These are phyloP conservation scores for Caenorhabditis briggsae DNA, from an alignment of 1,140 invertebrate species.

Conservation along the genomic window DNA sequence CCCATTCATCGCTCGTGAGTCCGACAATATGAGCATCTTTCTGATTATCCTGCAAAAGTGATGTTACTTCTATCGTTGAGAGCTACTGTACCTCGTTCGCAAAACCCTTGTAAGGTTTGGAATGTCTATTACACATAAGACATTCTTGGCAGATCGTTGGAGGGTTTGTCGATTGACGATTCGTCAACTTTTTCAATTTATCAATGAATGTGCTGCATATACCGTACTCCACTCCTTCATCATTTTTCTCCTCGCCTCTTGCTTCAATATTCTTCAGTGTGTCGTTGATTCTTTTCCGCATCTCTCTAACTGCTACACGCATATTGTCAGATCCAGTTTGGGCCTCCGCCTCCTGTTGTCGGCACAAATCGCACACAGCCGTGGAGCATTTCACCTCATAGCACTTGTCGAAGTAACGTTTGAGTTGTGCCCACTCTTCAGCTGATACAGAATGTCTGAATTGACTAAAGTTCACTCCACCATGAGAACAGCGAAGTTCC, in stretches of 20 bases:
- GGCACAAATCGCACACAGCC: neutral
- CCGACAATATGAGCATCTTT: constrained; percentile 22
- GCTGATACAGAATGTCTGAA: constrained; percentile 30
- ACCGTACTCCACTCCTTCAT: neutral
- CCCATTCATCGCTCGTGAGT: neutral
- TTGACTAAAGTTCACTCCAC: constrained; percentile 22
- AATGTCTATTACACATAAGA: constrained; percentile 16
- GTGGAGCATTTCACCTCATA: constrained; percentile 11
- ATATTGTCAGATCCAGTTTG: constrained; percentile 13
- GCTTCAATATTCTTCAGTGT: neutral
- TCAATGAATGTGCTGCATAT: constrained; percentile 36
- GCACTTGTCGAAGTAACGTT: constrained; percentile 9
- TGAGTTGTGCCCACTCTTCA: neutral
- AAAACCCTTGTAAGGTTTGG: constrained; percentile 20
- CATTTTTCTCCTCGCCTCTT: neutral
- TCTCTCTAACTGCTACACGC: neutral
- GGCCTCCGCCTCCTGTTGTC: constrained; percentile 14
- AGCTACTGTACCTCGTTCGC: neutral
- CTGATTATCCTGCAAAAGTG: constrained; percentile 4
- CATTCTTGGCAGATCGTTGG: constrained; percentile 42
- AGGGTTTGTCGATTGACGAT: neutral
- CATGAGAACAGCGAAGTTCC: constrained; percentile 28
- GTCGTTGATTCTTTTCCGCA: constrained; percentile 20
- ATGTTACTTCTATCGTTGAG: neutral
- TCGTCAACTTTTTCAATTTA: constrained; percentile 4